These are phyloP conservation scores for Dermochelys coriacea DNA, from an alignment of 2,797 vertebrate genomes.

Conservation along the genomic window DNA sequence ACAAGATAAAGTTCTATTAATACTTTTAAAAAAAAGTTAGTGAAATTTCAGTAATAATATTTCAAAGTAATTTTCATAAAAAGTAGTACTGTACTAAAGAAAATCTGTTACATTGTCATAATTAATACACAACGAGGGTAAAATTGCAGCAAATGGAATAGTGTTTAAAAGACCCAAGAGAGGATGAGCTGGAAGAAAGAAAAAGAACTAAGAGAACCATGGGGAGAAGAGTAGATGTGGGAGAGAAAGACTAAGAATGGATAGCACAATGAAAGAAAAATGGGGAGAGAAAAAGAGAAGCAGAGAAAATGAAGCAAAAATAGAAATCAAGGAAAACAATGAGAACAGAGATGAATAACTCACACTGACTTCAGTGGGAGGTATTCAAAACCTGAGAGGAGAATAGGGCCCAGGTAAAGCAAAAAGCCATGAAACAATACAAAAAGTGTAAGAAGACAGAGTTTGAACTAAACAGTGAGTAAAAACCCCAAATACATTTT, in stretches of 20 bases:
- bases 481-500: background rate
- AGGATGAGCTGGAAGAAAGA: background rate
- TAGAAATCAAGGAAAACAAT: background rate
- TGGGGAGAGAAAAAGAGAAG: background rate
- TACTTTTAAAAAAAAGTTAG: background rate
- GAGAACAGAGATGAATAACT: background rate
- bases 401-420: background rate
- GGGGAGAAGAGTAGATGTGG: background rate
- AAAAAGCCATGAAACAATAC: background rate
- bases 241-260: background rate
- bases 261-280: background rate
- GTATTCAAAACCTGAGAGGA: background rate
- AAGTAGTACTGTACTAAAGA: background rate
- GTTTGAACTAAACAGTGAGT: background rate
- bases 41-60: background rate
- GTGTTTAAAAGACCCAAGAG: background rate
- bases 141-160: background rate
- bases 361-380: background rate
- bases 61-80: background rate
- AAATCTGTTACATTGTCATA: background rate
- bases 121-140: background rate
- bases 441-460: background rate
- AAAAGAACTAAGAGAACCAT: background rate
- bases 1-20: constrained; percentile 15
- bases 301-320: background rate